Base-by-base conservation (phyloP, 1,140 invertebrate genomes). In the Telenomus remus region DNA sequence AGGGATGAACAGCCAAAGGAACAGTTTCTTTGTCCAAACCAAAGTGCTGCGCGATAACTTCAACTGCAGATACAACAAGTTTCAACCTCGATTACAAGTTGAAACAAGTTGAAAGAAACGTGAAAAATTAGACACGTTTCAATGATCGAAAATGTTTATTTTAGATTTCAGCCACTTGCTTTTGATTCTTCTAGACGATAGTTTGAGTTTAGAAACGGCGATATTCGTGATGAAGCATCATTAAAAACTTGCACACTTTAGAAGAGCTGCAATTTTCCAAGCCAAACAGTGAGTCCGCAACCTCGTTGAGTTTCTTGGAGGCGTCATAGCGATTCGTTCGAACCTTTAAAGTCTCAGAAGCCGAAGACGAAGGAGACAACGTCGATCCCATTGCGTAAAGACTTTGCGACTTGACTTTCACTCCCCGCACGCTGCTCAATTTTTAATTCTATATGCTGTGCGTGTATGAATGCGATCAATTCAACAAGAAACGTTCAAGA, bases 301-400 rank as follows among this genome's bases (percentile, higher is more conserved):
- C 47, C 64, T 71, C 50, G 55, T 73, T 63, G 57, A 63, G 73
- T 70, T 70, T 68, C 56, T 76, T 39, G 73, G 57, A 76, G 78
- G 78, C 78, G 78, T 80, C 74, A 63, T 69, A 61, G 56, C 53
- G 65, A 74, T 61, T 76, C 73, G 72, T 78, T 82, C 82, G 81
- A 78, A 79, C 81, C 82, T 84, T 84, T 82, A 84, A 85, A 84
- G 82, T 83, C 82, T 78, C 15, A 70, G 76, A 76, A 78, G 55
- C 72, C 76, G 71, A 81, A 83, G 77, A 77, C 77, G 82, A 80
- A 81, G 80, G 81, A 81, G 84, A 84, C 81, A 84, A 83, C 82
- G 72, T 76, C 72, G 79, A 82, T 82, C 79, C 81, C 44, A 71
- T 86, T 86, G 82, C 84, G 84, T 81, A 86, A 86, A 84, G 70